Base-by-base conservation (phyloP, 2,888 invertebrate genomes). In the Taphrorychus bicolor region DNA sequence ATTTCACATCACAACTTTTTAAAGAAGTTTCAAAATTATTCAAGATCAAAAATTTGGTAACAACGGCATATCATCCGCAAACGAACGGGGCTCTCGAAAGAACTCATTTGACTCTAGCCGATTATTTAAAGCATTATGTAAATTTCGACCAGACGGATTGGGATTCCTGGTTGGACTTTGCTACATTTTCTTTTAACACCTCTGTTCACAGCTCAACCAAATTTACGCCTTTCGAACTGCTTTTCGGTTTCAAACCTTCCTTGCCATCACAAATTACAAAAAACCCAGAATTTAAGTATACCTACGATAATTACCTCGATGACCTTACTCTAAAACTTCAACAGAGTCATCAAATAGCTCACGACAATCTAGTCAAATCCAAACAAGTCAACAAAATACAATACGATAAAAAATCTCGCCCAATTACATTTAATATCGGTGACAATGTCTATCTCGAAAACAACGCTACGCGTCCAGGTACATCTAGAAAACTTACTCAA, bases 101-200 rank as follows among this genome's bases (percentile, higher is more conserved):
- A 42, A 74, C 73, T 22, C 79, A 81, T 59, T 32, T 69, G n/a
- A 78, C 77, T 1, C 49, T 81, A 16, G 71, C 70, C 0, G 76
- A 79, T n/a, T 78, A 78, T 70, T 48, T 81, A 5, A 78, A 77
- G 72, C 78, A 79, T 70, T 81, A 74, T 65, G 74, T 80, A 2
- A 76, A 75, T 17, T 19, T 71, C 59, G 71, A 78, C 17, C 76
- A 77, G 71, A 72, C 64, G 0, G 74, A 80, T 66, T 81, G 80
- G 79, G 78, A 80, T 52, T 48, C 76, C 48, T 77, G 73, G 73
- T 21, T 79, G 7, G 70, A 74, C 21, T 75, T 74, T 56, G 77
- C 76, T 1, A 77, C 80, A 74, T 77, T 78, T 54, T 74, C 77
- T 0, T 78, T 79, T 59, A 78, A 78, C 53, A 75, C 76, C 2